A percentile compares a stretch with the other conserved stretches of the same genome.
Conservation (phyloP, 2,113 vertebrate genomes). For the Arenaria interpres region DNA sequence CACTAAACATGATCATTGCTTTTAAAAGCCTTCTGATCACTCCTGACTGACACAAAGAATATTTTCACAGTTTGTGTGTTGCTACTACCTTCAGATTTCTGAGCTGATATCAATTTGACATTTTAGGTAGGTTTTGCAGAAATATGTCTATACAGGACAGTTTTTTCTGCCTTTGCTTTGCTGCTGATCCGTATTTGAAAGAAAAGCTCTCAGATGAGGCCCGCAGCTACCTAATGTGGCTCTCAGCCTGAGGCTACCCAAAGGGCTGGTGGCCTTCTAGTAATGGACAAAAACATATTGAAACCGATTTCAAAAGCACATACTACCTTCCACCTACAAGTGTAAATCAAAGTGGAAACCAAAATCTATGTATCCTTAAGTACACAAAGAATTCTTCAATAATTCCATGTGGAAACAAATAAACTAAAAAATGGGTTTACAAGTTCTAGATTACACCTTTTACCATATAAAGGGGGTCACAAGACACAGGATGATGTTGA, state of each 20-base stretch:
- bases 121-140: not conserved
- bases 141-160: not conserved
- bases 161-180: not conserved
- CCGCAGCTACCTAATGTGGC: not conserved
- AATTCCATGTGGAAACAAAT: not conserved
- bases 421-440: not conserved
- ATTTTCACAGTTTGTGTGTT: not conserved
- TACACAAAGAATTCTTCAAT: not conserved
- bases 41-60: not conserved
- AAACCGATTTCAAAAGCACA: not conserved
- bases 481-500: not conserved
- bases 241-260: not conserved
- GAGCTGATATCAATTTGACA: not conserved
- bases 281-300: fast-evolving
- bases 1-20: fast-evolving
- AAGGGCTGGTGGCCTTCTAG: not conserved
- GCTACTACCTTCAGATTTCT: not conserved
- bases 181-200: not conserved
- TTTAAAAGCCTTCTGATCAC: not conserved
- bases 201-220: not conserved
- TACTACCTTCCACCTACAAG: not conserved
- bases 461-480: not conserved
- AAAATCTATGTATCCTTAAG: not conserved
- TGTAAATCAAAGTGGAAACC: not conserved
- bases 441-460: not conserved